These are phyloP conservation scores for Clarias magur DNA, from an alignment of 2,113 vertebrate species.

Conservation along the genomic window DNA sequence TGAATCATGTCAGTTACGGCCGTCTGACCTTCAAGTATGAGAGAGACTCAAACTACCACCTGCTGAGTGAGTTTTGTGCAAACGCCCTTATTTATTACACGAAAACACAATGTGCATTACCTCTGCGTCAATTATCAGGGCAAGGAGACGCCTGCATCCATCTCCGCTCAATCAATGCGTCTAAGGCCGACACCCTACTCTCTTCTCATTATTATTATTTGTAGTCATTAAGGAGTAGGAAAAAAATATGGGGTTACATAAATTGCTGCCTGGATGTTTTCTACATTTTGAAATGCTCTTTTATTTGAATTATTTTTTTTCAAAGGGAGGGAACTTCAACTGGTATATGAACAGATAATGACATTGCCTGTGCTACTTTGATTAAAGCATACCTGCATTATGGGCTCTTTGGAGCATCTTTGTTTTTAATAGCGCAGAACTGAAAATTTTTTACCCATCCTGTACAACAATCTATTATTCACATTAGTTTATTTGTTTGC, in stretches of 20 bases:
- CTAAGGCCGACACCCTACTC: neutral
- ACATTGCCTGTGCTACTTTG: neutral
- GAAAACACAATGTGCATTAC: neutral
- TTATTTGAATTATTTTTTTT: neutral
- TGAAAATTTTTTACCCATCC: neutral
- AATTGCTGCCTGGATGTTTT: neutral
- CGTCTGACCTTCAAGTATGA: slow-evolving; percentile 97
- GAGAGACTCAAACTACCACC: slow-evolving; percentile 97
- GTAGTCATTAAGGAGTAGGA: neutral
- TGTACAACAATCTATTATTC: neutral
- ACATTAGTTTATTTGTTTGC: neutral
- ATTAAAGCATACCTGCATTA: neutral
- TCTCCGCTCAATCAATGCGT: neutral
- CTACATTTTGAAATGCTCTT: neutral
- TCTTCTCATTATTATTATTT: neutral
- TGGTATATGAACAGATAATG: neutral
- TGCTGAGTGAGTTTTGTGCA: neutral
- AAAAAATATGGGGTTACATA: neutral
- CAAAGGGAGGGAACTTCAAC: neutral
- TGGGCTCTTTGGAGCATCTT: neutral
- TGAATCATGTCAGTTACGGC: slow-evolving; percentile 97
- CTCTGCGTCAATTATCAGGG: neutral
- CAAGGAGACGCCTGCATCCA: neutral
- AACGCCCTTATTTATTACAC: neutral
- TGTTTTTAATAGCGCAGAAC: neutral